Conservation (phyloP, 2,797 vertebrate genomes). For the Sternotherus odoratus region DNA sequence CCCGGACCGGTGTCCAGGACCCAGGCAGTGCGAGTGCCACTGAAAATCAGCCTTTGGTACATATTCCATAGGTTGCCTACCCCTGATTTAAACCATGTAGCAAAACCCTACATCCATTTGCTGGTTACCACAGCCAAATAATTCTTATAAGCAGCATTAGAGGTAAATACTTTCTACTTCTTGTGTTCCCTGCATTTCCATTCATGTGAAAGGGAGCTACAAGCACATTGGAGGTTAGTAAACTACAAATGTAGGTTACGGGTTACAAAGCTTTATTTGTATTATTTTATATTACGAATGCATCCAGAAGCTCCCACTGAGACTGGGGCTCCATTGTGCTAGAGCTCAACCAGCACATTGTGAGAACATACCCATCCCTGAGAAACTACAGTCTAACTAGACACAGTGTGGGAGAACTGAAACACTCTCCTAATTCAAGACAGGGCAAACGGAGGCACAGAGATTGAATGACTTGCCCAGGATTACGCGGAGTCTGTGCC, state of each 20-base stretch:
- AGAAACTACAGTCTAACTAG: background rate
- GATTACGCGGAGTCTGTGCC: background rate
- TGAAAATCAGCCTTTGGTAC: too few species aligned
- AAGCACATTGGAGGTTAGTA: background rate
- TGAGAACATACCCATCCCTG: background rate
- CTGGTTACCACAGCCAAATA: background rate
- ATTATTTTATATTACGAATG: background rate
- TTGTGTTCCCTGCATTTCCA: background rate
- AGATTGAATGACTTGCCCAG: background rate
- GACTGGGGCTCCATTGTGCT: background rate
- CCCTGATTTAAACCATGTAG: background rate
- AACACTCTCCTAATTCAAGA: background rate
- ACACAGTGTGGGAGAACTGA: background rate
- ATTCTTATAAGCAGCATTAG: background rate
- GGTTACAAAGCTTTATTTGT: background rate
- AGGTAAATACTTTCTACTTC: background rate
- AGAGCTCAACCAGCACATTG: background rate
- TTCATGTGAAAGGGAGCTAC: background rate
- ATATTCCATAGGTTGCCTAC: too few species aligned
- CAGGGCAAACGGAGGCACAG: background rate
- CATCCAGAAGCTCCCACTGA: background rate
- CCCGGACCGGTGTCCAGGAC: too few species aligned
- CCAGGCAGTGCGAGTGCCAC: too few species aligned
- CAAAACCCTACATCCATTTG: background rate
- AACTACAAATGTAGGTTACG: background rate